Percentiles rank a stretch among this genome's conserved stretches.
Evolutionary conservation across 2,888 invertebrate genomes (phyloP).

Genomic region (Chrysomela aeneicollis): DNA sequence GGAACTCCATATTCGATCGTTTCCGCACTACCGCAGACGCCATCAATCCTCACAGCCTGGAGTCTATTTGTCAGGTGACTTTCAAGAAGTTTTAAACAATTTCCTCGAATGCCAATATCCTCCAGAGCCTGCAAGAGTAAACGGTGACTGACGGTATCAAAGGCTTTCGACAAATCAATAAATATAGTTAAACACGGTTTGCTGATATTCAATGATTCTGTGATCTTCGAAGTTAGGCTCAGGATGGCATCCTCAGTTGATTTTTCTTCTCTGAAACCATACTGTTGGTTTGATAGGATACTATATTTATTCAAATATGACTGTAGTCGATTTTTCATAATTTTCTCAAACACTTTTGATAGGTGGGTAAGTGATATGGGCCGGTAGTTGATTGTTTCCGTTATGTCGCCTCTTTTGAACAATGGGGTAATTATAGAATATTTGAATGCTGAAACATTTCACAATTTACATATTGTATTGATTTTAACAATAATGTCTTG

Average conservation of each 20-base stretch:
- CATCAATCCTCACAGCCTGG: slow-evolving; percentile 8
- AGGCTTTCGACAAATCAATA: slow-evolving; percentile 19
- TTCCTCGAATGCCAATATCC: slow-evolving; percentile 16
- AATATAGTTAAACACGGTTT: slow-evolving; percentile 9
- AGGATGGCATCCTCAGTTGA: slow-evolving; percentile 1
- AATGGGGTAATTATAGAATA: slow-evolving; percentile 20
- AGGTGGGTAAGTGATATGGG: slow-evolving; percentile 18
- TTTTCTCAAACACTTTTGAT: slow-evolving; percentile 22
- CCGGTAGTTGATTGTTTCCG: slow-evolving; percentile 8
- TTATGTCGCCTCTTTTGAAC: slow-evolving; percentile 19
- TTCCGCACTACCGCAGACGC: slow-evolving; percentile 1
- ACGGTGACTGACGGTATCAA: slow-evolving; percentile 12
- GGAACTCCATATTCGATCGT: slow-evolving; percentile 8
- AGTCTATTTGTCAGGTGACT: slow-evolving; percentile 6
- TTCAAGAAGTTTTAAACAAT: slow-evolving; percentile 11
- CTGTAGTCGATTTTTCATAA: slow-evolving; percentile 4
- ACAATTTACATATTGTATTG: too few relatives aligned
- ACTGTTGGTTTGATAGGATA: slow-evolving; percentile 13
- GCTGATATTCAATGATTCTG: neutral
- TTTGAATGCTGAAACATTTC: slow-evolving; percentile 20
- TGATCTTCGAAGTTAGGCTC: slow-evolving; percentile 2
- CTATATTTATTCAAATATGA: slow-evolving; percentile 11
- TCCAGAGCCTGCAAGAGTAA: slow-evolving; percentile 8
- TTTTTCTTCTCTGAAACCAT: slow-evolving; percentile 1
- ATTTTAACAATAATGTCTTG: too few relatives aligned